Conservation (phyloP, 1,140 invertebrate species). For the Drosophila bocki region DNA sequence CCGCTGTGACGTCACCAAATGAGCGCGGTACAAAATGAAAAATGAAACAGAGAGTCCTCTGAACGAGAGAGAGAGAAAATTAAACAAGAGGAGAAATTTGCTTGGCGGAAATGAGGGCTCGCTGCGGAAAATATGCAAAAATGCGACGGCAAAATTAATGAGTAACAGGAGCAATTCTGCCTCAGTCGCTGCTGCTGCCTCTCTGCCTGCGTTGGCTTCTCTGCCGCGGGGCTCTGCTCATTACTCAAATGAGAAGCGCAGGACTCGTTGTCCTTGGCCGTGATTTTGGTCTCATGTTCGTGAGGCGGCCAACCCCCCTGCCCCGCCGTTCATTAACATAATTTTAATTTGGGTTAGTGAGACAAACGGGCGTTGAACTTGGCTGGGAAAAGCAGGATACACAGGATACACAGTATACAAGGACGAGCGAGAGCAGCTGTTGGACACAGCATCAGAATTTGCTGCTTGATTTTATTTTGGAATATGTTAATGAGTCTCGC, state of each 20-base stretch:
- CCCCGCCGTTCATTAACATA: constrained; percentile 81
- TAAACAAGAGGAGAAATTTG: constrained; percentile 72
- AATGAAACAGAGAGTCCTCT: constrained; percentile 74
- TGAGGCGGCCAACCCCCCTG: constrained; percentile 23
- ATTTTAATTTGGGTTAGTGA: constrained; percentile 85
- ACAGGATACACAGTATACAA: constrained; percentile 23
- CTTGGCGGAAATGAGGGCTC: constrained; percentile 67
- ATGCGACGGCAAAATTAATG: constrained; percentile 79
- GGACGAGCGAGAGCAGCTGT: constrained; percentile 60
- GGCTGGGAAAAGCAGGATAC: constrained; percentile 22
- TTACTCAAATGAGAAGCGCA: constrained; percentile 77
- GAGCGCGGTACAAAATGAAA: constrained; percentile 79
- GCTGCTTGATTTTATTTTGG: constrained; percentile 30
- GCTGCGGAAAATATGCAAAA: constrained; percentile 55
- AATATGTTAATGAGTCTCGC: constrained; percentile 77
- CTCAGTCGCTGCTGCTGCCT: constrained; percentile 3
- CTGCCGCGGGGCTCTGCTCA: constrained; percentile 53
- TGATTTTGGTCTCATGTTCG: constrained; percentile 69
- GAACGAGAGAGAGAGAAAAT: constrained; percentile 46
- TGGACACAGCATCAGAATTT: constrained; percentile 74
- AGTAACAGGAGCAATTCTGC: constrained; percentile 65
- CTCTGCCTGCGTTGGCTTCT: constrained; percentile 5
- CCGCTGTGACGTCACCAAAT: constrained; percentile 74
- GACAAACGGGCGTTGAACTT: constrained; percentile 79
- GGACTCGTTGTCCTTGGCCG: constrained; percentile 82